phyloP scores from a whole-genome alignment of 2,888 invertebrate species.

The Rhagonycha lutea region DNA sequence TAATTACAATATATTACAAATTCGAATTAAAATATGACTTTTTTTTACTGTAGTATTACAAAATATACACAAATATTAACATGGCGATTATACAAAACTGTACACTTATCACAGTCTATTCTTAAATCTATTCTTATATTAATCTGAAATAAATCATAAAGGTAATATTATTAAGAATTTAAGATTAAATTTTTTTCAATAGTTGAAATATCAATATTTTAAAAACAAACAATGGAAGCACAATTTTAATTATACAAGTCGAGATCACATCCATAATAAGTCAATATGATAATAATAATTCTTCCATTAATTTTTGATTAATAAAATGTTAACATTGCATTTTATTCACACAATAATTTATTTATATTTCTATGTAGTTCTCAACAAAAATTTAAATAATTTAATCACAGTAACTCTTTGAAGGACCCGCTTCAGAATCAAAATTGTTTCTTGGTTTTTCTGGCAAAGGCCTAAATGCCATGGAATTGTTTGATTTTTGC shows the following conservation, averaged over 20 bases:
- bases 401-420: slow-evolving; percentile 18
- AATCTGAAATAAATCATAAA: slow-evolving; percentile 8
- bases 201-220: background rate
- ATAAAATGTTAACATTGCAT: background rate
- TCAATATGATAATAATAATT: background rate
- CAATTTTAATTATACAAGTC: background rate
- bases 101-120: slow-evolving; percentile 30
- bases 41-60: slow-evolving; percentile 18
- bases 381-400: background rate
- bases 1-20: slow-evolving; percentile 27
- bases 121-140: slow-evolving; percentile 12
- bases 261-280: slow-evolving; percentile 8
- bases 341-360: slow-evolving; percentile 7
- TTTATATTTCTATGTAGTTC: slow-evolving; percentile 2
- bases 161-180: slow-evolving; percentile 6
- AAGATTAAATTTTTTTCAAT: background rate
- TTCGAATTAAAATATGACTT: slow-evolving; percentile 9
- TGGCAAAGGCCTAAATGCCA: slow-evolving; percentile 72
- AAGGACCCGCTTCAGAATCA: slow-evolving; percentile 36
- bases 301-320: background rate
- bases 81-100: slow-evolving; percentile 26
- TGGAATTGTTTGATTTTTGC: slow-evolving; percentile 50
- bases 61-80: slow-evolving; percentile 29
- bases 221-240: slow-evolving; percentile 5
- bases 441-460: slow-evolving; percentile 60